Conservation (phyloP, 1,140 invertebrate species). For the Epicauta chinensis region DNA sequence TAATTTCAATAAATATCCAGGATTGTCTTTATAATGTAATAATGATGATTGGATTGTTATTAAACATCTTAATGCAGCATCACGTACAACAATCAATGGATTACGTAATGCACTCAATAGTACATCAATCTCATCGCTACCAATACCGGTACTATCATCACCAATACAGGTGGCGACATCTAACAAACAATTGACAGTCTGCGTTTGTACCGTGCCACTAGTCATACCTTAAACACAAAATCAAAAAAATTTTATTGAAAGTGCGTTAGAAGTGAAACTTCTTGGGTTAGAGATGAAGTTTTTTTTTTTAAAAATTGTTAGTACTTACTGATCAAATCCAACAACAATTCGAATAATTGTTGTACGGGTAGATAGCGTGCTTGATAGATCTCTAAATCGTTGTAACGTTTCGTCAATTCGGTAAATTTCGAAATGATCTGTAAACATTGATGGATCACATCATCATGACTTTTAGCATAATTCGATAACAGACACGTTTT, state of each 20-base stretch:
- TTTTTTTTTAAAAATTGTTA: too few relatives aligned
- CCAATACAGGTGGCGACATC: constrained; percentile 68
- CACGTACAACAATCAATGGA: constrained; percentile 62
- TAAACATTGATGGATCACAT: constrained; percentile 55
- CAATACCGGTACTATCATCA: constrained; percentile 56
- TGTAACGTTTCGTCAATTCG: constrained; percentile 48
- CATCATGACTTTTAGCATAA: constrained; percentile 48
- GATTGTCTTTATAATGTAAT: constrained; percentile 55
- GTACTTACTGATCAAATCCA: constrained; percentile 70
- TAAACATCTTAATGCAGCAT: constrained; percentile 71
- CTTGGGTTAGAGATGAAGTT: too few relatives aligned
- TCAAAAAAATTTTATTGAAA: too few relatives aligned
- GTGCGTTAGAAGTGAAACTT: too few relatives aligned
- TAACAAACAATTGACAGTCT: constrained; percentile 66
- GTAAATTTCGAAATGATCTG: constrained; percentile 68
- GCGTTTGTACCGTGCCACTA: constrained; percentile 63
- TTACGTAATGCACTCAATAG: constrained; percentile 73
- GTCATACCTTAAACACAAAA: constrained; percentile 47
- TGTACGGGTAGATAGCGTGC: constrained; percentile 72
- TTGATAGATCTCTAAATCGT: constrained; percentile 53
- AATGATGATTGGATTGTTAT: constrained; percentile 58
- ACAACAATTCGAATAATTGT: constrained; percentile 73
- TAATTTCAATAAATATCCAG: constrained; percentile 53
- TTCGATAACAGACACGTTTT: constrained; percentile 54
- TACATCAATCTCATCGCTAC: constrained; percentile 63